Conservation (phyloP, 2,888 invertebrate genomes). For the Lycia hirtaria region DNA sequence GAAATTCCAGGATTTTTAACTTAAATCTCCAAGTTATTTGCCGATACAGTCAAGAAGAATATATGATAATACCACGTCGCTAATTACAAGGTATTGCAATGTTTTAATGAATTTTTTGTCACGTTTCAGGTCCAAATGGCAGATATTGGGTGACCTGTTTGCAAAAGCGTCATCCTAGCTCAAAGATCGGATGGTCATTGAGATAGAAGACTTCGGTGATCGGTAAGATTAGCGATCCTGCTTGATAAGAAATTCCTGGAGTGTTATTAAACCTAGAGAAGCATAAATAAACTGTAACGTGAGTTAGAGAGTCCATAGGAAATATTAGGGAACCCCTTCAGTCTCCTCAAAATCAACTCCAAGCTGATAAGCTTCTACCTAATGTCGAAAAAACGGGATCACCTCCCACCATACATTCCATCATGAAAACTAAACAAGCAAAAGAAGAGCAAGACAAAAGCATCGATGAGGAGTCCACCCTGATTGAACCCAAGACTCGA, state of each 20-base stretch:
- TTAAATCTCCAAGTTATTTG: conserved; percentile 40
- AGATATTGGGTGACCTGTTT: conserved; percentile 54
- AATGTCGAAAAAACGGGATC: conserved; percentile 80
- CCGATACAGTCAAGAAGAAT: conserved; percentile 45
- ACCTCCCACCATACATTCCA: conserved; percentile 80
- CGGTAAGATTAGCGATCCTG: neutral
- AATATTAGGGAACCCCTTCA: conserved; percentile 42
- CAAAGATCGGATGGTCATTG: conserved; percentile 53
- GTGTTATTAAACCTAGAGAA: neutral
- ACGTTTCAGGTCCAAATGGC: conserved; percentile 71
- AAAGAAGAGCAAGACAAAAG: conserved; percentile 79
- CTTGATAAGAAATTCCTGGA: conserved; percentile 2
- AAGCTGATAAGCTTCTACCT: conserved; percentile 66
- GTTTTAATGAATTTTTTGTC: conserved; percentile 51
- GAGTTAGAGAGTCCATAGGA: neutral
- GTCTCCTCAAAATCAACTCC: conserved; percentile 52
- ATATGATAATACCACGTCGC: conserved; percentile 54
- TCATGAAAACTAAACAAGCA: conserved; percentile 82
- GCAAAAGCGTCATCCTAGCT: conserved; percentile 55
- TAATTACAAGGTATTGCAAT: conserved; percentile 47
- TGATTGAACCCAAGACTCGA: conserved; percentile 77
- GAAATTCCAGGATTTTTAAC: conserved; percentile 33
- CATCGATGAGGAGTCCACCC: conserved; percentile 72
- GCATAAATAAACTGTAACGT: neutral
- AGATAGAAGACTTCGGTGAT: conserved; percentile 34